Conservation (phyloP, 2,797 vertebrate genomes). For the Huso huso region DNA sequence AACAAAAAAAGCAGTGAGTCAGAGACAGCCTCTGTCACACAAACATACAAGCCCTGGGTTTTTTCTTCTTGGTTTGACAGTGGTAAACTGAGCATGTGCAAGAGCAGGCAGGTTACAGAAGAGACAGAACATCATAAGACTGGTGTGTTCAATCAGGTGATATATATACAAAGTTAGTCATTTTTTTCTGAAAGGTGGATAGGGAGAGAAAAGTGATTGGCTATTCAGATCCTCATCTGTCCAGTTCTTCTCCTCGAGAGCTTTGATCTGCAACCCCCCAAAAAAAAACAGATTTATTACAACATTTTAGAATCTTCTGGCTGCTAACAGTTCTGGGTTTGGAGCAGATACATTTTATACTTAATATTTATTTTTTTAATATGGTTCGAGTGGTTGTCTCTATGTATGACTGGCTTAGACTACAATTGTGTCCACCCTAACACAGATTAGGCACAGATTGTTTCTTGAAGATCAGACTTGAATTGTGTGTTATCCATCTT, state of each 20-base stretch:
- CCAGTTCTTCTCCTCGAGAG: conserved; percentile 89
- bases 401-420: no score
- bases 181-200: conserved; percentile 7
- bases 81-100: conserved; percentile 33
- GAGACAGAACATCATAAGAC: conserved; percentile 38
- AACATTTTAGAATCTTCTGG: no score
- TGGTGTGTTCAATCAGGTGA: conserved; percentile 32
- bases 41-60: conserved; percentile 26
- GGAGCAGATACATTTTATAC: no score
- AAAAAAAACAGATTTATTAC: conserved; percentile 10
- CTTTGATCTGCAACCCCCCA: conserved; percentile 71
- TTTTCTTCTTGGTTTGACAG: conserved; percentile 37
- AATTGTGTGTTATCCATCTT: no score
- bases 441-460: no score
- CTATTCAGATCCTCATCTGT: conserved; percentile 87
- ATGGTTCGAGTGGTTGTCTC: no score
- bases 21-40: conserved; percentile 38
- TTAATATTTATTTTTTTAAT: no score
- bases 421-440: no score
- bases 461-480: no score
- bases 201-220: conserved; percentile 25
- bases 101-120: conserved; percentile 26
- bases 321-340: no score
- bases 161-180: conserved; percentile 44
- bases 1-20: neutral